Evolutionary conservation across 1,140 invertebrate genomes (phyloP), one percentile per base, ranked within the genome.

Genomic region (Drosophila athabasca): DNA sequence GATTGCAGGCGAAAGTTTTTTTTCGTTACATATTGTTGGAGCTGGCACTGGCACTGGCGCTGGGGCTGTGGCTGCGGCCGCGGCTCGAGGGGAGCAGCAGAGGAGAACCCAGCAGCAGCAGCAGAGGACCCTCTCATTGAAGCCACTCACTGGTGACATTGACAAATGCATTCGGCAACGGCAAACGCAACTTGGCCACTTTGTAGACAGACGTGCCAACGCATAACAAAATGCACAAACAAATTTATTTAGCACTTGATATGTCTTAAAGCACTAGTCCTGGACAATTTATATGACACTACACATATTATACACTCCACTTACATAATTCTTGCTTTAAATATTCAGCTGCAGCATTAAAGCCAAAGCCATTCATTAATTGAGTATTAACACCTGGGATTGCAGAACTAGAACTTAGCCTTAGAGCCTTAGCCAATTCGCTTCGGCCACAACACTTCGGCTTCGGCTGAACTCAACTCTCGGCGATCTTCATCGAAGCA

Each of bases 1-100:
- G 72, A 68, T 75, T 79, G 72, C 82, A 84, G 82, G 81, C 82
- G 81, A 84, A 84, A 84, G 81, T 81, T 87, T 76, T 65, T 67
- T 80, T 59, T 62, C 62, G 69, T 51, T 61, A 69, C 66, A 69
- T 77, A 65, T 76, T 55, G 59, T 59, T 43, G 35, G 43, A 45
- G 72, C 49, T 4, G 6, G 59, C 24, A 26, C 22, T 24, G 3
- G 22, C 22, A 24, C 24, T 26, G 24, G 24, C 61, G 60, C 62
- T 43, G 64, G 74, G 8, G 29, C 59, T 60, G 68, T 44, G 24
- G 52, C 24, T 29, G 51, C 69, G 59, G 64, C 31, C 31, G 59
- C 57, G 70, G 61, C 29, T 31, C 8, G 31, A 39, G 35, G 35
- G 35, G 35, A 39, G 35, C 11, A 35, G 17, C 9, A 11, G 8